phyloP scores from a whole-genome alignment of 2,888 invertebrate genomes.

The Caenorhabditis drosophilae region DNA sequence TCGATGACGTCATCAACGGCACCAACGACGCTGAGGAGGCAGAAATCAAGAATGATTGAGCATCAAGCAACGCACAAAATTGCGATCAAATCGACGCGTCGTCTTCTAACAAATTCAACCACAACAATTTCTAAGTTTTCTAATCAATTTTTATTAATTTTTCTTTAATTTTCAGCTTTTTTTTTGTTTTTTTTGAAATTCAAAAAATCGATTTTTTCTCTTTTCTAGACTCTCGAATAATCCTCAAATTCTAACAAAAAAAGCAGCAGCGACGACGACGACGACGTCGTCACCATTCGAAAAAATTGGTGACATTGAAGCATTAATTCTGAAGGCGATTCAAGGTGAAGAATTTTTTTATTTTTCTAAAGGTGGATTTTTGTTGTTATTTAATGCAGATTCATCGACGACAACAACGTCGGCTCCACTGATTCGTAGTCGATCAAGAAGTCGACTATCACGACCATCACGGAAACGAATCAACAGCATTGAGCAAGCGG shows the following conservation, averaged over 20 bases:
- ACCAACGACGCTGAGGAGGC: no score
- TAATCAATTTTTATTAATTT: no score
- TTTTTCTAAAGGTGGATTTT: not conserved
- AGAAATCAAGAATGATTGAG: no score
- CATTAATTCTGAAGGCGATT: constrained; percentile 17
- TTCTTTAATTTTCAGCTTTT: no score
- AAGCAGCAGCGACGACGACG: not conserved
- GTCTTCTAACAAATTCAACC: no score
- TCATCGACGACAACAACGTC: not conserved
- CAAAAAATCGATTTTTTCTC: constrained; percentile 15
- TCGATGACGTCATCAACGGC: no score
- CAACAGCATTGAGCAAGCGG: constrained; percentile 18
- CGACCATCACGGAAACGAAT: not conserved
- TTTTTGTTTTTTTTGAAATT: not conserved
- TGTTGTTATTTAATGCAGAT: not conserved
- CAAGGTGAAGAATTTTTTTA: constrained; percentile 9
- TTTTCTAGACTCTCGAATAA: constrained; percentile 14
- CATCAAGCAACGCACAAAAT: no score
- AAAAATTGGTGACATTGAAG: constrained; percentile 35
- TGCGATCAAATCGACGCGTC: no score
- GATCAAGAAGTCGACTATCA: no score
- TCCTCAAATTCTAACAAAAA: not conserved
- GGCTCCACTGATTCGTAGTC: not conserved
- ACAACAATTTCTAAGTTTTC: no score
- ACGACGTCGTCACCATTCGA: no score